A percentile compares a stretch with the other conserved stretches of the same genome.
Conservation (phyloP, 2,797 vertebrate genomes). For the Trematomus bernacchii region DNA sequence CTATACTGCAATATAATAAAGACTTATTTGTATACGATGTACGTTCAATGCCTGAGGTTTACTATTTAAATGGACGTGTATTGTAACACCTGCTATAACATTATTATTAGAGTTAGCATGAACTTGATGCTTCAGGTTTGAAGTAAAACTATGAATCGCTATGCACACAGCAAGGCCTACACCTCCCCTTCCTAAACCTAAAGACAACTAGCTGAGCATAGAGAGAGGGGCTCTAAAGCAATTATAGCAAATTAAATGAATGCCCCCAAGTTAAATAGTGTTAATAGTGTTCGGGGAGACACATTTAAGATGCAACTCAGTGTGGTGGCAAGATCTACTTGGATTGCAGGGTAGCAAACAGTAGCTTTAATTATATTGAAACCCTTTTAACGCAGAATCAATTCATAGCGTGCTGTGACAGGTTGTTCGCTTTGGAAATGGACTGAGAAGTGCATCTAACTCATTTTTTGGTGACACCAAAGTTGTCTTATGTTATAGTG, state of each 20-base stretch:
- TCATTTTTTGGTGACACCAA: conserved; percentile 52
- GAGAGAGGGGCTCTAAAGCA: conserved; percentile 78
- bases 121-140: conserved; percentile 33
- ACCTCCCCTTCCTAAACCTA: conserved; percentile 50
- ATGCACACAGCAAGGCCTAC: conserved; percentile 54
- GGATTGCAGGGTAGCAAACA: conserved; percentile 77
- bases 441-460: conserved; percentile 65
- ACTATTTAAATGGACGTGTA: conserved; percentile 6
- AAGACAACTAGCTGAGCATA: conserved; percentile 70
- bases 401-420: conserved; percentile 76
- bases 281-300: conserved; percentile 81
- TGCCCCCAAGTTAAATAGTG: conserved; percentile 82
- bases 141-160: conserved; percentile 43
- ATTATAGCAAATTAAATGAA: conserved; percentile 83
- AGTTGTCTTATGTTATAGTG: conserved; percentile 44
- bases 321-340: conserved; percentile 77
- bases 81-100: background rate
- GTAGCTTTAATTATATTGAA: conserved; percentile 81
- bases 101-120: conserved; percentile 16
- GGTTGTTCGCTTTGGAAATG: conserved; percentile 70
- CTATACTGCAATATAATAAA: conserved; percentile 8
- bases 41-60: background rate
- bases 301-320: conserved; percentile 80
- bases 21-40: conserved; percentile 1
- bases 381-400: conserved; percentile 75